A percentile compares a stretch with the other conserved stretches of the same genome.
Evolutionary conservation across 2,797 vertebrate genomes (phyloP).

Genomic region (Rhynchotus rufescens): DNA sequence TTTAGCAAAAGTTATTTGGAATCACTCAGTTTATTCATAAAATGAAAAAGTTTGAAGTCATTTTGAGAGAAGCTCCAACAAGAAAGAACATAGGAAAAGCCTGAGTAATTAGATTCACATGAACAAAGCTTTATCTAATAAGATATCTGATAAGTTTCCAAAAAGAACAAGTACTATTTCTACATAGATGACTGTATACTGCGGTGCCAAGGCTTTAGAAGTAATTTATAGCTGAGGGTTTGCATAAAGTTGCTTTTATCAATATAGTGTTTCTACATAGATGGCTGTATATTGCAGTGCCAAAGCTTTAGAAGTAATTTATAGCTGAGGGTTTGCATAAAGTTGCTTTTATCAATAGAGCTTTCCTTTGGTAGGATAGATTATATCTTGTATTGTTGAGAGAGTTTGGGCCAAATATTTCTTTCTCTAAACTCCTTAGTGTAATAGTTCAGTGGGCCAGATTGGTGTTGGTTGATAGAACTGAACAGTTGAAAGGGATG

Average conservation of each 20-base stretch:
- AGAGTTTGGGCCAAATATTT: background rate
- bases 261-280: constrained; percentile 17
- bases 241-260: background rate
- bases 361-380: background rate
- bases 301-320: background rate
- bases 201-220: background rate
- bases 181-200: constrained; percentile 6
- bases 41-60: constrained; percentile 1
- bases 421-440: background rate
- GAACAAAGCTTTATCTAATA: constrained; percentile 60
- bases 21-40: constrained; percentile 26
- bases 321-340: background rate
- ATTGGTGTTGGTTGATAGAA: background rate
- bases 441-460: background rate
- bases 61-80: constrained; percentile 28
- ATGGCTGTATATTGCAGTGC: background rate
- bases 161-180: constrained; percentile 32
- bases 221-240: background rate
- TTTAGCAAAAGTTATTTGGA: constrained; percentile 28
- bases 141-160: constrained; percentile 25
- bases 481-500: background rate
- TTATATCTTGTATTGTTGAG: background rate
- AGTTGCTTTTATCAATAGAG: background rate
- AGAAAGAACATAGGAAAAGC: constrained; percentile 44
- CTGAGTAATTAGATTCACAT: constrained; percentile 48